Base-by-base conservation (phyloP, 2,797 vertebrate genomes). In the Heterohyrax brucei region DNA sequence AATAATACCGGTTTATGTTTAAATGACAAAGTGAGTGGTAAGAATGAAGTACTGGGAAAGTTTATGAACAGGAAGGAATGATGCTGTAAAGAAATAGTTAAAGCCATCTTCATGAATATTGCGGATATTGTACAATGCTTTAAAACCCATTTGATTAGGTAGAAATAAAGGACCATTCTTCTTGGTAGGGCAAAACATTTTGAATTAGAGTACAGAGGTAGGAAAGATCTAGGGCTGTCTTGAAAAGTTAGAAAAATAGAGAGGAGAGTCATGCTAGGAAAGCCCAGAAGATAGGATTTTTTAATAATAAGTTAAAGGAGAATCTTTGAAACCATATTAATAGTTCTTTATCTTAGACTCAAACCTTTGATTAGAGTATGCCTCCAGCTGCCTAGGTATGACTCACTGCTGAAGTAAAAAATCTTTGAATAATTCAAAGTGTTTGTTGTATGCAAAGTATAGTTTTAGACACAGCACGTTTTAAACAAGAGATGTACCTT, bases 241-340 rank as follows among this genome's bases (percentile, higher is more conserved):
- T 22, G 13, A 4, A 50, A 12, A 44, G 8, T 50, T 21, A 64
- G 72, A 86, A 86, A 95, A 93, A 70, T 50, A 89, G 48, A 91
- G 22, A 28, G 39, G 21, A 44, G 19, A 39, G 26, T 93, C 72
- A 84, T 12, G n/a, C 12, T 72, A 50, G 86, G 26, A 33, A 94
- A 91, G 81, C 30, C n/a, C 28, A 28, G 24, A 87, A 86, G 48
- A 46, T 73, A 62, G 78, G 1, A 3, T 18, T 72, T 89, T 73
- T 66, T 21, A 18, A 76, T 24, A 87, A 30, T 18, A 94, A 90
- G 30, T 91, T 85, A 82, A 87, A 95, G 66, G 21, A 93, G 18
- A 1, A 1, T 7, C 5, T 94, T 90, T 33, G 84, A 81, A 80
- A 62, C 4, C 10, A 85, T n/a, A 72, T 85, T 73, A 59, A 16